phyloP scores from a whole-genome alignment of 1,140 invertebrate species.

The Apis laboriosa region DNA sequence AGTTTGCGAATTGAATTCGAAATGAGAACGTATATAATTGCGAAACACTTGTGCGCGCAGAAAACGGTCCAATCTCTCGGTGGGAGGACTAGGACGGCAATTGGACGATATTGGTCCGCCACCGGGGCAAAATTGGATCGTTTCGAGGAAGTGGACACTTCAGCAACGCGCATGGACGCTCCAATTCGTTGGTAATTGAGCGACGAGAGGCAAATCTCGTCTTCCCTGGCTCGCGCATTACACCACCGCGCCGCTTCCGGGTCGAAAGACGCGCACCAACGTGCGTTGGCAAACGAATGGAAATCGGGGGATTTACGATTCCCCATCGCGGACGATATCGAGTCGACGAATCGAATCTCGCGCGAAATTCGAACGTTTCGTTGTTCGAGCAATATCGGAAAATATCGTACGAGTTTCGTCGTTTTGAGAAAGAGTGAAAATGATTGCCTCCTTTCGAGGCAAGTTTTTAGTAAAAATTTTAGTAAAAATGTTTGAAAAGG shows the following conservation, averaged over 20 bases:
- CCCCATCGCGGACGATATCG: not conserved
- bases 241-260: constrained; percentile 25
- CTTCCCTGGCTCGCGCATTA: constrained; percentile 9
- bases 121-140: constrained; percentile 53
- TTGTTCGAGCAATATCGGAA: too few species aligned
- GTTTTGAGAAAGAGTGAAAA: too few species aligned
- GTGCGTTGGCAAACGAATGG: not conserved
- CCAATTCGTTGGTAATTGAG: constrained; percentile 59
- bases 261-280: not conserved
- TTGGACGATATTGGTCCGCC: constrained; percentile 60
- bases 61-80: constrained; percentile 46
- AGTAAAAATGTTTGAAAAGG: too few species aligned
- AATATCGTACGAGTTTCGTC: too few species aligned
- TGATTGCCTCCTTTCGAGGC: too few species aligned
- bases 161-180: constrained; percentile 41
- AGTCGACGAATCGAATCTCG: not conserved
- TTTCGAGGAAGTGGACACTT: constrained; percentile 59
- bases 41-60: constrained; percentile 9
- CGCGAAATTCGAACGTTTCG: not conserved
- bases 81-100: constrained; percentile 16
- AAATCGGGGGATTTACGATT: not conserved
- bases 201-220: constrained; percentile 33
- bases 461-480: too few species aligned
- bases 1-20: too few species aligned
- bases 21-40: constrained; percentile 8